Percentiles rank a stretch among this genome's conserved stretches.
Evolutionary conservation across 2,113 vertebrate species (phyloP).

Genomic region (Microtus pennsylvanicus): DNA sequence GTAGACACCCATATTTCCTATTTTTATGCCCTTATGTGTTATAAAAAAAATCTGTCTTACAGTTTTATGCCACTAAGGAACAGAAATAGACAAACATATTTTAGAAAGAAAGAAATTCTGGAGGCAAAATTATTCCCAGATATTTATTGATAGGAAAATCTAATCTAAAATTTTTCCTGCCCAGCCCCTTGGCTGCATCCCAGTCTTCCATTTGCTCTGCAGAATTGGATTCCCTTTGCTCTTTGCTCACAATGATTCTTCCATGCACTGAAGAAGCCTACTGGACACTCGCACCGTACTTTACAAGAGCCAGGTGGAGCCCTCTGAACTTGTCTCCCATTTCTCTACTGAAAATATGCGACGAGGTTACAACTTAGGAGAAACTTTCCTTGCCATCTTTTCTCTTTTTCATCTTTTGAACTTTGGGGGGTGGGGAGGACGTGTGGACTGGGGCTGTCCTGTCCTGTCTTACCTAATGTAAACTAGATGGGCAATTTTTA

Average conservation of each 20-base stretch:
- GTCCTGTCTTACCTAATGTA: slow-evolving; percentile 14
- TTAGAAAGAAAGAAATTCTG: slow-evolving; percentile 60
- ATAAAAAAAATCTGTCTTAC: slow-evolving; percentile 31
- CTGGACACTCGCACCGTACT: slow-evolving; percentile 55
- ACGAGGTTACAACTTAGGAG: slow-evolving; percentile 57
- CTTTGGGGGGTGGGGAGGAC: background rate
- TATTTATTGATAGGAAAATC: slow-evolving; percentile 77
- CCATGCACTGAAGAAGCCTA: slow-evolving; percentile 15
- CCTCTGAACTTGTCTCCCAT: slow-evolving; percentile 53
- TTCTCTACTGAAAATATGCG: slow-evolving; percentile 71
- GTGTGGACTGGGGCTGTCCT: background rate
- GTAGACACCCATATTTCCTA: background rate
- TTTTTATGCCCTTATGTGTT: background rate
- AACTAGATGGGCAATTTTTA: slow-evolving; percentile 19
- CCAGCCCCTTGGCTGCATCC: slow-evolving; percentile 64
- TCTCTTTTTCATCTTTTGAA: slow-evolving; percentile 19
- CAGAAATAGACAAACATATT: slow-evolving; percentile 60
- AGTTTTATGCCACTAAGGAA: slow-evolving; percentile 13
- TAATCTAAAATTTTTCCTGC: slow-evolving; percentile 74
- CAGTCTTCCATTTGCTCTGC: slow-evolving; percentile 48
- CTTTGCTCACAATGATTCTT: slow-evolving; percentile 58
- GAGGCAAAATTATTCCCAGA: slow-evolving; percentile 76
- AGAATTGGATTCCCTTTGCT: slow-evolving; percentile 40
- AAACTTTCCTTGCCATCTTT: background rate
- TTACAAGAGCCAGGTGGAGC: slow-evolving; percentile 63